phyloP scores from a whole-genome alignment of 2,113 vertebrate genomes.

The Neolamprologus toae region DNA sequence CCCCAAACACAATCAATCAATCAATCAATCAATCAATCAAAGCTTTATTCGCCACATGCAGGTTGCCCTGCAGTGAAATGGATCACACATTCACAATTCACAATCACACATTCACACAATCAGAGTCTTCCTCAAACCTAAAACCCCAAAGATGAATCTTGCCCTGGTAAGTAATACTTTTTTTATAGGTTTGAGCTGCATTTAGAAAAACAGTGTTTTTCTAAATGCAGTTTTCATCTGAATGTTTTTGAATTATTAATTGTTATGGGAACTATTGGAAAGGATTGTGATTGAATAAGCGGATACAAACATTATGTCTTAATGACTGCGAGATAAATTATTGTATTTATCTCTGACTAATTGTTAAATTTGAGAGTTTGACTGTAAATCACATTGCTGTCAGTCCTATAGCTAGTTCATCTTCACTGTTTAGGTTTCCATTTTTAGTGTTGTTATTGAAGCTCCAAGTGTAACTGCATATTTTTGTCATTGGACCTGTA shows the following conservation, averaged over 20 bases:
- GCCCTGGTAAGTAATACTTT: constrained; percentile 34
- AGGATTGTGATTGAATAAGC: background rate
- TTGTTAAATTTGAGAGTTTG: background rate
- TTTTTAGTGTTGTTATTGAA: background rate
- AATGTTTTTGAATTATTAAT: background rate
- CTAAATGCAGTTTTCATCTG: background rate
- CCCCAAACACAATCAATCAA: background rate
- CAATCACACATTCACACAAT: background rate
- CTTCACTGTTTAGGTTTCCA: background rate
- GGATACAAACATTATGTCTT: background rate
- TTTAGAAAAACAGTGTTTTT: background rate
- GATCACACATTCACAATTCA: no score
- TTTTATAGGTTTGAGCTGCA: background rate
- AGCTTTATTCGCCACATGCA: no score
- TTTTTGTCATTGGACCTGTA: background rate
- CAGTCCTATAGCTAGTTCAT: background rate
- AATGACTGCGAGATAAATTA: background rate
- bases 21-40: no score
- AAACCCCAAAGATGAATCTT: constrained; percentile 4
- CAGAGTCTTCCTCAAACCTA: background rate
- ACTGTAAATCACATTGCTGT: background rate
- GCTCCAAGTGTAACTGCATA: background rate
- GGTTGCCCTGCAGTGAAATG: no score
- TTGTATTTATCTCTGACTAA: background rate
- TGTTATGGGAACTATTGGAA: background rate